Percentiles rank a stretch among this genome's conserved stretches.
These are phyloP conservation scores for Thera obeliscata DNA, from an alignment of 2,888 invertebrate genomes.

Conservation along the genomic window DNA sequence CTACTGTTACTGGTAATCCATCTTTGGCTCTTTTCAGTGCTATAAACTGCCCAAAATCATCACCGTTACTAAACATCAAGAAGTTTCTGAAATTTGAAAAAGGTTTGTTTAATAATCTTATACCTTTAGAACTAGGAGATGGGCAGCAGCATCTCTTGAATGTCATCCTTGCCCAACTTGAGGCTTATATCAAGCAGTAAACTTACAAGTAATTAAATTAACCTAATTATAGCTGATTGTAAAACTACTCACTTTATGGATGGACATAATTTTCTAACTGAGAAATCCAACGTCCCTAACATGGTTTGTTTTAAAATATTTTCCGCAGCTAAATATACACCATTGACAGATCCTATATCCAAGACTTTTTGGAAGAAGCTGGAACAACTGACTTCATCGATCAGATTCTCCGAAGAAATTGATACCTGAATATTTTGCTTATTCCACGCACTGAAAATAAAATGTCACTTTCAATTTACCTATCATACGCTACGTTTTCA, in stretches of 20 bases:
- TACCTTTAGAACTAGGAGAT: too few relatives aligned
- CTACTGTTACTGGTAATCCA: constrained; percentile 23
- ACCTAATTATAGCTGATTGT: not conserved
- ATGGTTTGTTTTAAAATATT: constrained; percentile 6
- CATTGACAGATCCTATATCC: constrained; percentile 21
- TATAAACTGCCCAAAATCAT: constrained; percentile 15
- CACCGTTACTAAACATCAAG: constrained; percentile 23
- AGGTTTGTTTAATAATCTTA: not conserved
- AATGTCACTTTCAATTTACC: not conserved
- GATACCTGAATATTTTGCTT: constrained; percentile 36
- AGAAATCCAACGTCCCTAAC: constrained; percentile 13
- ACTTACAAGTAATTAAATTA: too few relatives aligned
- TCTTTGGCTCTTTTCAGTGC: constrained; percentile 20
- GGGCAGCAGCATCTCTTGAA: too few relatives aligned
- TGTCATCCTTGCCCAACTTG: too few relatives aligned
- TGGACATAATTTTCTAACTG: constrained; percentile 24
- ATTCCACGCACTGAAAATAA: constrained; percentile 41
- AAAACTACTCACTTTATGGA: constrained; percentile 25
- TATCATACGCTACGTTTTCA: too few relatives aligned
- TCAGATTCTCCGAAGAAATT: constrained; percentile 31
- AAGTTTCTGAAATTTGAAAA: constrained; percentile 20
- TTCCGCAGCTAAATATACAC: constrained; percentile 28
- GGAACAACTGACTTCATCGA: constrained; percentile 10
- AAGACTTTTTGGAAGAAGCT: constrained; percentile 21
- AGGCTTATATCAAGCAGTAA: too few relatives aligned